Base-by-base conservation (phyloP, 1,140 invertebrate genomes). In the Phocides pigmalion region DNA sequence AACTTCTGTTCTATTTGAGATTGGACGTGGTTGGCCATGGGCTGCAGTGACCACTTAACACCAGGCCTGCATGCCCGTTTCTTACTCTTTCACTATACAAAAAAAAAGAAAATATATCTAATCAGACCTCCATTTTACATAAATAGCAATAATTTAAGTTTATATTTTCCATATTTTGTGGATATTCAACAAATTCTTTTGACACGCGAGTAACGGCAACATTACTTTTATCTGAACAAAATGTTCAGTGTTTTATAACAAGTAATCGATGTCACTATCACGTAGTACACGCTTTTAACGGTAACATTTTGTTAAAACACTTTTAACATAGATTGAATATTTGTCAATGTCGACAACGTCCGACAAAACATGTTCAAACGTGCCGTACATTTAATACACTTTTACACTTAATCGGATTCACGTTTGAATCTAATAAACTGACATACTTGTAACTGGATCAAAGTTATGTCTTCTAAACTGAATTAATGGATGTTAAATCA, bases 251-350 rank as follows among this genome's bases (percentile, higher is more conserved):
- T 39, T 53, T 53, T 51, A 14, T 20, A 53, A 53, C 50, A 11
- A 53, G 50, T 39, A 20, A 53, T 37, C 17, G 32, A 53, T 53
- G 50, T 39, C 50, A 53, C 32, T 39, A 53, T 53, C 50, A n/a
- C 32, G 50, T 19, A 19, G 50, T 53, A 53, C 50, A 53, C 35
- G 35, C 51, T 54, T 54, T 54, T 54, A 54, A 54, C 37, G 51
- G 17, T 41, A 56, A 41, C 53, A 56, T 42, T 56, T 56, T 46
- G 54, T 58, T 44, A 32, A 44, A 58, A 58, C 20, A 32, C 39
- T 58, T 58, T 58, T 46, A 58, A 58, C 54, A 58, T 58, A 58
- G 54, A 58, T 58, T 58, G 54, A 58, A 58, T 58, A 58, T 58
- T 58, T 58, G 54, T 58, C 54, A 58, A 58, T 22, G 54, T 58